phyloP scores from a whole-genome alignment of 2,113 vertebrate species.

The Potamarius usumacintae region DNA sequence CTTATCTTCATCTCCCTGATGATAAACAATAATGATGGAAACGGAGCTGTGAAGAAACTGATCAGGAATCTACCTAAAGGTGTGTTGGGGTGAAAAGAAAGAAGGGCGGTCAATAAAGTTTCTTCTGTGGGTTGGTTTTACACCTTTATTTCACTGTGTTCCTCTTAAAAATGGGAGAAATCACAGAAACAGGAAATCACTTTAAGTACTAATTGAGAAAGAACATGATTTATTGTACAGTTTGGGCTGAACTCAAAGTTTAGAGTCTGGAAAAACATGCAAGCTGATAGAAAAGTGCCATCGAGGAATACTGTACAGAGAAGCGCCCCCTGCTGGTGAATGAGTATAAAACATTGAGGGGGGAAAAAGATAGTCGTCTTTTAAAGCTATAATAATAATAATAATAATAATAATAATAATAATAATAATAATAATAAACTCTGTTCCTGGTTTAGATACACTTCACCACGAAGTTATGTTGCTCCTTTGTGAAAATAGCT shows the following conservation, averaged over 20 bases:
- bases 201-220: neutral
- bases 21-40: conserved; percentile 23
- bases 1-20: conserved; percentile 22
- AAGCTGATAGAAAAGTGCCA: neutral
- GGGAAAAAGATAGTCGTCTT: neutral
- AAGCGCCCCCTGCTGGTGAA: conserved; percentile 12
- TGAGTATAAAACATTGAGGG: neutral
- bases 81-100: neutral
- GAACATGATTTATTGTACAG: neutral
- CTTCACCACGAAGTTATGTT: neutral
- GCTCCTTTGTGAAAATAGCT: neutral
- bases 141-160: neutral
- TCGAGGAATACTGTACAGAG: too few relatives aligned
- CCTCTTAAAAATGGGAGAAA: neutral
- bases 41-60: neutral
- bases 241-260: neutral
- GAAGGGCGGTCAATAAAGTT: neutral
- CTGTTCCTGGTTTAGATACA: neutral
- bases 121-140: neutral
- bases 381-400: neutral
- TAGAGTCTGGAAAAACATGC: neutral
- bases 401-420: too few relatives aligned
- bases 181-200: neutral
- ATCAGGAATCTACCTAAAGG: neutral
- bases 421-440: neutral